Percentiles rank a stretch among this genome's conserved stretches.
These are phyloP conservation scores for Graptemys geographica DNA, from an alignment of 2,797 vertebrate species.

Conservation along the genomic window DNA sequence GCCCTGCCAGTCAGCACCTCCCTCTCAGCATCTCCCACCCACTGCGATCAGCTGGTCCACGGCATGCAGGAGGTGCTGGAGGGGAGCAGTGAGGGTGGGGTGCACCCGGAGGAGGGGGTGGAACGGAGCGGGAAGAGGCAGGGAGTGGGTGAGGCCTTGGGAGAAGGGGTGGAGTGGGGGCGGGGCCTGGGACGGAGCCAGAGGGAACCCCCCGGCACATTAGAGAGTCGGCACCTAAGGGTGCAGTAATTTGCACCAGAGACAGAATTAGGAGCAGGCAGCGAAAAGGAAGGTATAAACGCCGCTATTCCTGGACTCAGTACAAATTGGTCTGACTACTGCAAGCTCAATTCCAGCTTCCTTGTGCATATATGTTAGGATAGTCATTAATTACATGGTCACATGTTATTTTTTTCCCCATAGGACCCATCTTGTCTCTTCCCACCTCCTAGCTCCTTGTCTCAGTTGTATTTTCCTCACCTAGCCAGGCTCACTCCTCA, in stretches of 20 bases:
- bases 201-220: too few species aligned
- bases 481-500: slow-evolving; percentile 13
- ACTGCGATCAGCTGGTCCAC: too few species aligned
- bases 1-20: too few species aligned
- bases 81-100: too few species aligned
- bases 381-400: background rate
- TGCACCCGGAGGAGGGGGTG: too few species aligned
- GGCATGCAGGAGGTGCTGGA: too few species aligned
- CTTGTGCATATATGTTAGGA: background rate
- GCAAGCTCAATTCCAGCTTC: background rate
- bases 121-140: too few species aligned
- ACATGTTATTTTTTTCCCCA: slow-evolving; percentile 19
- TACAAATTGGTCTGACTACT: slow-evolving; percentile 19
- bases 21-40: too few species aligned
- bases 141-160: too few species aligned
- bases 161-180: too few species aligned
- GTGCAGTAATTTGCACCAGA: slow-evolving; percentile 31
- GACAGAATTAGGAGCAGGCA: slow-evolving; percentile 45
- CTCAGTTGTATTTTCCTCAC: slow-evolving; percentile 27
- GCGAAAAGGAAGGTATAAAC: background rate
- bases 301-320: slow-evolving; percentile 45
- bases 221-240: background rate
- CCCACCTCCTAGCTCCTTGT: slow-evolving; percentile 16
- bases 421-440: slow-evolving; percentile 50
- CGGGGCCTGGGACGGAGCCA: too few species aligned